Base-by-base conservation (phyloP, 2,888 invertebrate genomes). In the Apamea epomidion region DNA sequence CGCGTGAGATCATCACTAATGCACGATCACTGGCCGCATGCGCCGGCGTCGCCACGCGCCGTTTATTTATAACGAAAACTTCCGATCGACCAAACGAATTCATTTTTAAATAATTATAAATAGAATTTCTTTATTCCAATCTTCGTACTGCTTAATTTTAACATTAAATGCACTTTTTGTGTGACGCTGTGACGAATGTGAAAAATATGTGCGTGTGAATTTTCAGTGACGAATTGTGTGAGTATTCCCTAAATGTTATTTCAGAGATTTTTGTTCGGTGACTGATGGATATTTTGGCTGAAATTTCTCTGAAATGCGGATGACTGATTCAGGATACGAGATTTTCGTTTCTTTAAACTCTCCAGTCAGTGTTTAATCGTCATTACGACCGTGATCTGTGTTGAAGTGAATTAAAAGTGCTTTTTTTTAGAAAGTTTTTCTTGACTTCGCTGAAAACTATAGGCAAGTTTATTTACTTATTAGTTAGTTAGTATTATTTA, bases 1-100 rank as follows among this genome's bases (percentile, higher is more conserved):
- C 12, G 76, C 69, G 76, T 78, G 73, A 86, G 80, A 80, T 78
- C 89, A 81, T 64, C 89, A 85, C 89, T 89, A 88, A 58, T 78
- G 80, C 84, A 74, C 84, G 88, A 68, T 67, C 81, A 54, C 62
- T 74, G 81, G 88, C 87, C 84, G 83, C 86, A 84, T 80, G 88
- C 91, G 91, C 92, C 86, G 85, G 91, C 91, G 91, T 81, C 82
- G 93, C 87, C 92, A 92, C 94, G 92, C 93, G 92, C 80, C 89
- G 72, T 84, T 89, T 93, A 94, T 93, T 93, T 92, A 89, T 93
- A 93, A 85, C 90, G 89, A 92, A 90, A 85, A 90, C 91, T 92
- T 92, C 91, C 92, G 92, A 93, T 91, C 92, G 90, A 92, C 87
- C 86, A 78, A 88, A 91, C 91, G 92, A 86, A 92, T 91, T 89